These are phyloP conservation scores for Pandemis cinnamomeana DNA, from an alignment of 2,888 invertebrate species.

Conservation along the genomic window DNA sequence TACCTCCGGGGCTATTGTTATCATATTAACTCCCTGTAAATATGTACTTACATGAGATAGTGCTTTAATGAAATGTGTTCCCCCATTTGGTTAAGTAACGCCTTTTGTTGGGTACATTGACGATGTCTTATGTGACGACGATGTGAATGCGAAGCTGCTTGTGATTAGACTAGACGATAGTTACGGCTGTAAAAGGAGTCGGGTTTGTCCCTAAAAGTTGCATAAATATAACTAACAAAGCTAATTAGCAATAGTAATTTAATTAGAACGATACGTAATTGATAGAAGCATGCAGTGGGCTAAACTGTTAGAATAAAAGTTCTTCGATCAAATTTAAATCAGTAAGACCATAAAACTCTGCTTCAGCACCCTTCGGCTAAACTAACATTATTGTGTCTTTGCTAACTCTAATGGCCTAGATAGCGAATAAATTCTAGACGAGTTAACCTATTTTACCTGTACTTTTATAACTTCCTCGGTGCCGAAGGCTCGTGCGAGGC, in stretches of 20 bases:
- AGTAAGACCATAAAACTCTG: slow-evolving; percentile 70
- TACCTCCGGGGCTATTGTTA: slow-evolving; percentile 58
- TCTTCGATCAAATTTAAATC: slow-evolving; percentile 65
- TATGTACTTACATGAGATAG: slow-evolving; percentile 78
- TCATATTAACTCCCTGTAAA: slow-evolving; percentile 71
- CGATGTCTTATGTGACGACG: slow-evolving; percentile 41
- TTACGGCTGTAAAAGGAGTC: slow-evolving; percentile 50
- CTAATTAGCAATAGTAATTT: slow-evolving; percentile 54
- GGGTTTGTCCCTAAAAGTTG: slow-evolving; percentile 58
- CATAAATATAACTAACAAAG: slow-evolving; percentile 52
- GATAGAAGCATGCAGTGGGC: slow-evolving; percentile 43
- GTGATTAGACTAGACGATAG: slow-evolving; percentile 58
- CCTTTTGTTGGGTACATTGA: slow-evolving; percentile 50
- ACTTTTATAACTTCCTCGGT: slow-evolving; percentile 41
- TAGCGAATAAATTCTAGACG: slow-evolving; percentile 64
- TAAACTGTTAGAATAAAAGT: slow-evolving; percentile 48
- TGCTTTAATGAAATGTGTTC: slow-evolving; percentile 82
- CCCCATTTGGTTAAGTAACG: slow-evolving; percentile 62
- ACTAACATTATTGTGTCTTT: slow-evolving; percentile 62
- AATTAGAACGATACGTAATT: slow-evolving; percentile 44
- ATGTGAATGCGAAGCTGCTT: slow-evolving; percentile 53
- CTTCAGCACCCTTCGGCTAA: slow-evolving; percentile 73
- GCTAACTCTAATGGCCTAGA: slow-evolving; percentile 66
- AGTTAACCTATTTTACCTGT: slow-evolving; percentile 45
- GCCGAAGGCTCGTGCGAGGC: slow-evolving; percentile 22